Evolutionary conservation across 2,113 vertebrate genomes (phyloP), one percentile per base, ranked within the genome.

Genomic region (Castor canadensis): DNA sequence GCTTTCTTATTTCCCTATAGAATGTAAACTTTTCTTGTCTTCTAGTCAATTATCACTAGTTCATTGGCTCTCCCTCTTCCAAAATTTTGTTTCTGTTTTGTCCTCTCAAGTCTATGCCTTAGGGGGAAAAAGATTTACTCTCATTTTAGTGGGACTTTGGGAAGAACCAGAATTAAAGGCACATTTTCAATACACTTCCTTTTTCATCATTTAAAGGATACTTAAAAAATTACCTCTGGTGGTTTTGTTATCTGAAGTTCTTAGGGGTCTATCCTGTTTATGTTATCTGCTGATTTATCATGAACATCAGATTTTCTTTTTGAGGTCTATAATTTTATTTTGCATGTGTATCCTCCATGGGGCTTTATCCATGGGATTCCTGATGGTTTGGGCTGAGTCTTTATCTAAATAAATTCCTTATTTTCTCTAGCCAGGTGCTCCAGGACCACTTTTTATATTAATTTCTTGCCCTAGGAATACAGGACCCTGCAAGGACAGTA

Each of bases 391-490:
- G 72, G n/a, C 38, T 84, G 82, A 79, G 9, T 94, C 43, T 90
- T 62, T 54, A 69, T 75, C 19, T 64, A 58, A 76, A 38, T 91
- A 94, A 86, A 10, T 67, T 95, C 88, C 83, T 93, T 16, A 87
- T 95, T 93, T 84, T 87, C 56, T 93, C 47, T 52, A 90, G 38
- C 40, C 45, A 54, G 24, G 75, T 87, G 13, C 20, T 97, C 87
- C 87, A 93, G 87, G 71, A 69, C 75, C 40, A 93, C 40, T 62
- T 83, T 79, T 91, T 85, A 96, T 69, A 52, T 79, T 95, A 93
- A 91, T 87, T 80, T 91, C 49, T 88, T 93, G 93, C 82, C 64
- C 87, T 88, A 79, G 49, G 72, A 95, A 80, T 79, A n/a, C 1
- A 60, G 16, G 47, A 54, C 24, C 45, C 22, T 75, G 10, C 64